Evolutionary conservation across 2,113 vertebrate genomes (phyloP), one percentile per base, ranked within the genome.

Genomic region (Nibea coibor): DNA sequence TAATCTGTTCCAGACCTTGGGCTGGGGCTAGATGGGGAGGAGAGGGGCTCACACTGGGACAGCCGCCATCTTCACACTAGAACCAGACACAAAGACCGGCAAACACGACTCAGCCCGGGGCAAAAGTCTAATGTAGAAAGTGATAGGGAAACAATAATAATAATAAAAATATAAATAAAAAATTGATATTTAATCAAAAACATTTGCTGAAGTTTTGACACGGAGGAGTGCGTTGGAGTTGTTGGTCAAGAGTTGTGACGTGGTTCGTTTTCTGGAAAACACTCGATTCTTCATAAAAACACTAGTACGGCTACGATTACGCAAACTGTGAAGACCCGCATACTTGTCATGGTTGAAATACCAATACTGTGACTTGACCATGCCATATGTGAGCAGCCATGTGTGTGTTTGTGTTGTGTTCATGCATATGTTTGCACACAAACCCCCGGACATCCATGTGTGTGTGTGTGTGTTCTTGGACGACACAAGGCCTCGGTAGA

Each of bases 1-100:
- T 95, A 95, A 95, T 95, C 88, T 90, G 90, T 95, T 95, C 94
- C 95, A 95, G 94, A 94, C 92, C 86, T 78, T 78, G 86, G 87
- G 88, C 84, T 72, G 81, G 69, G 80, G 88, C 89, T 88, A 15
- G 71, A 89, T 84, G 82, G 88, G 83, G 88, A 88, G 88, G 77
- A 91, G 87, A 87, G 89, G 89, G 89, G 84, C 91, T 91, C 79
- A 75, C 75, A 64, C 64, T 67, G 88, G 87, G 91, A 81, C 73
- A 31, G 35, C 88, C 75, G 84, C 91, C 89, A 91, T 91, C 82
- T 84, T 91, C 66, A 83, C 86, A 85, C 77, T 50, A 45, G 57
- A 92, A 68, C 78, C 81, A 93, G 89, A 92, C 80, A 87, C 82
- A 87, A 84, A 85, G 84, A 77, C 75, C 81, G 31, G 65, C 80